phyloP scores from a whole-genome alignment of 2,797 vertebrate genomes.

The Dendrocincla fuliginosa region DNA sequence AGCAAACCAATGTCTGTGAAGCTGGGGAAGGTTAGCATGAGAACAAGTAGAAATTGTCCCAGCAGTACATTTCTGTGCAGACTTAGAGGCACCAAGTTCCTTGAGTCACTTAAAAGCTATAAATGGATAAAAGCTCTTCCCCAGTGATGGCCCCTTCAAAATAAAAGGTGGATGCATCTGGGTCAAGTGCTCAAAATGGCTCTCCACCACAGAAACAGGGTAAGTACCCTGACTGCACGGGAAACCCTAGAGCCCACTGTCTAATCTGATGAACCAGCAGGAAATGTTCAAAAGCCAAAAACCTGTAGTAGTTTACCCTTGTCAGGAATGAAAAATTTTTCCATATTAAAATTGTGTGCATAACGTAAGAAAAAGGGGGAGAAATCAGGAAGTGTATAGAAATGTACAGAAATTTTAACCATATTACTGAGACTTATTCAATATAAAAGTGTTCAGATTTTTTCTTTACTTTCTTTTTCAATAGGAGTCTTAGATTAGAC shows the following conservation, averaged over 20 bases:
- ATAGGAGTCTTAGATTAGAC: not conserved
- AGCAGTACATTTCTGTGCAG: not conserved
- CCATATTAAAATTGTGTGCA: not conserved
- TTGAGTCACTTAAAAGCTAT: not conserved
- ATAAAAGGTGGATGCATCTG: not conserved
- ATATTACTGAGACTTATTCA: not conserved
- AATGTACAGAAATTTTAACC: not conserved
- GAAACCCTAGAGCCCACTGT: not conserved
- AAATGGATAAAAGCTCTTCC: not conserved
- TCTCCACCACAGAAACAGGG: not conserved
- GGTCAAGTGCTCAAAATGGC: not conserved
- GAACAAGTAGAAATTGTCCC: not conserved
- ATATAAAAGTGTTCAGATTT: not conserved
- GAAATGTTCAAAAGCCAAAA: not conserved
- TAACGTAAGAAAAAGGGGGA: not conserved
- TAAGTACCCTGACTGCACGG: not conserved
- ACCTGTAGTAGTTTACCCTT: not conserved
- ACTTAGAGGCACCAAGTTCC: not conserved
- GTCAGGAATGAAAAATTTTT: not conserved
- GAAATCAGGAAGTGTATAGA: not conserved
- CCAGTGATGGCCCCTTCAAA: rapidly evolving
- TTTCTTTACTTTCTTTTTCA: not conserved
- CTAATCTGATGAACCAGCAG: not conserved
- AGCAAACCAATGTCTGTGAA: not conserved
- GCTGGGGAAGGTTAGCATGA: not conserved